Evolutionary conservation across 1,140 invertebrate genomes (phyloP), one percentile per base, ranked within the genome.

Genomic region (Sitophilus oryzae): DNA sequence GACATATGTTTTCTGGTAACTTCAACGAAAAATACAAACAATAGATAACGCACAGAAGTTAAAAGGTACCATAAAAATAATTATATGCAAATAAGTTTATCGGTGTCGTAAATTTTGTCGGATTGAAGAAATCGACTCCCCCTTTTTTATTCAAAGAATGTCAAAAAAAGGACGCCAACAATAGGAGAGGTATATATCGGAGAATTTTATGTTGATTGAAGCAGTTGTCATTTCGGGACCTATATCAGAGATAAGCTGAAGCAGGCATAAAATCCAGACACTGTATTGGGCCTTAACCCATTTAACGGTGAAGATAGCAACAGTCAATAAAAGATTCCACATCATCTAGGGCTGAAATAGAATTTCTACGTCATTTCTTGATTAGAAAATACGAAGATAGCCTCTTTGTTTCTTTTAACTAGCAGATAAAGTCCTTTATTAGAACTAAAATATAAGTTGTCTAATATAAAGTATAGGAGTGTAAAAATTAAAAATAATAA

Each of bases 181-280:
- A 30, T 30, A n/a, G n/a, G n/a, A n/a, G n/a, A n/a, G n/a, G n/a
- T n/a, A n/a, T n/a, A 30, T 11, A 30, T 30, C 5, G 5, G 25
- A 30, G 11, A 11, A 30, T 30, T 30, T 30, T 30, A 30, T 30
- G 48, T 15, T 38, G 48, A 51, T 51, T 51, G 36, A 41, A 38
- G 16, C 48, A 36, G 25, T 20, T 35, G 25, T 9, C 25, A 43
- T 44, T 44, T 52, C 20, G 34, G 42, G 36, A 38, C 40, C 50
- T 44, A 52, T 52, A 44, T 41, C 19, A 48, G 30, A 52, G 50
- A 52, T 52, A 52, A 52, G 50, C 40, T 52, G 41, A 36, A 52
- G 41, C 42, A 43, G 23, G 34, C 41, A 52, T 52, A 52, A 52
- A 52, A 52, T 46, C 22, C 23, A 22, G 9, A 11, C n/a, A 20